Evolutionary conservation across 2,113 vertebrate species (phyloP).

Genomic region (Tragelaphus scriptus): DNA sequence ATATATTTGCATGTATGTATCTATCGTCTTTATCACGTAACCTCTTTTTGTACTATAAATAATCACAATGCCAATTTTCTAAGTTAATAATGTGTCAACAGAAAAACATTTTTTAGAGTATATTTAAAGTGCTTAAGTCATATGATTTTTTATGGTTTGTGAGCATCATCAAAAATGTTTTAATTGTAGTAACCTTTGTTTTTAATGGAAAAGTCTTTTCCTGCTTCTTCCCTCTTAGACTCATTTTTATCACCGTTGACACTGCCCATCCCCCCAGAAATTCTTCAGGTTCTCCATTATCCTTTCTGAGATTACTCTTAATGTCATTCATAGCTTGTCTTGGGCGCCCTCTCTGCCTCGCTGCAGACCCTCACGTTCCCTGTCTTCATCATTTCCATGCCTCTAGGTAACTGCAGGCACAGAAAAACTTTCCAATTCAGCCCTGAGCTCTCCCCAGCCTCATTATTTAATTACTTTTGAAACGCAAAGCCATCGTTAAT

Average conservation of each 20-base stretch:
- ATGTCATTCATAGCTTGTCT: background rate
- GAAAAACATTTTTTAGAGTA: background rate
- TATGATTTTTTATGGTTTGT: background rate
- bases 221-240: background rate
- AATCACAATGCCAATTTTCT: background rate
- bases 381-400: background rate
- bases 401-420: background rate
- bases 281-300: background rate
- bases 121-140: background rate
- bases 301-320: background rate
- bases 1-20: background rate
- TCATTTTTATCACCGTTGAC: background rate
- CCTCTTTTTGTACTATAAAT: background rate
- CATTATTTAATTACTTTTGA: background rate
- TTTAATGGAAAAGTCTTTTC: background rate
- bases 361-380: background rate
- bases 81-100: background rate
- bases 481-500: background rate
- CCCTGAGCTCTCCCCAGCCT: background rate
- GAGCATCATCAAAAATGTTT: background rate
- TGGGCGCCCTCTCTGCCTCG: background rate
- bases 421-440: background rate
- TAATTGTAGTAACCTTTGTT: background rate
- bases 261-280: background rate
- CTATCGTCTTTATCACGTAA: background rate